Evolutionary conservation across 2,888 invertebrate genomes (phyloP).

Genomic region (Agrochola lota): DNA sequence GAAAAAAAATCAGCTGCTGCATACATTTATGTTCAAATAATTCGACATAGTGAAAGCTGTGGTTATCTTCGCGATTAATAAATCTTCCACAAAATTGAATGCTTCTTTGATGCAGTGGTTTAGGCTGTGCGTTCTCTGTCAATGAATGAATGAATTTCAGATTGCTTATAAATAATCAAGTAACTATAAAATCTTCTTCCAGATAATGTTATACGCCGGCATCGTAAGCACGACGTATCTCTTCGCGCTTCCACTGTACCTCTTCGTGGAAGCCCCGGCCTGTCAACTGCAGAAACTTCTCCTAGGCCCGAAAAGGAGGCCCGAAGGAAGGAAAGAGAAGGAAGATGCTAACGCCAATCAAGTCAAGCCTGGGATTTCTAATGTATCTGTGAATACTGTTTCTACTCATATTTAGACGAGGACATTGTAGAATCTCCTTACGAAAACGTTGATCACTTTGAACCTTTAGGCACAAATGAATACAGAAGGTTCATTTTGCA

Average conservation of each 20-base stretch:
- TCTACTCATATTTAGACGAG: slow-evolving; percentile 84
- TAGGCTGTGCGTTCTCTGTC: too few species aligned
- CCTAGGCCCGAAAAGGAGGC: slow-evolving; percentile 79
- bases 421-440: neutral
- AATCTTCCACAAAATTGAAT: too few species aligned
- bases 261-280: slow-evolving; percentile 86
- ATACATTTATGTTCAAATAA: too few species aligned
- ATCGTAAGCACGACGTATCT: slow-evolving; percentile 84
- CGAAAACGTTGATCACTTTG: neutral
- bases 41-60: too few species aligned
- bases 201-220: slow-evolving; percentile 88
- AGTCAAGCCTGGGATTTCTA: slow-evolving; percentile 85
- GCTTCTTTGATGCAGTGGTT: too few species aligned
- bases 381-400: slow-evolving; percentile 84
- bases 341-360: slow-evolving; percentile 79
- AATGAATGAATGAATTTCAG: too few species aligned
- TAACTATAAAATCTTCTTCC: slow-evolving; percentile 45
- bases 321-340: slow-evolving; percentile 66
- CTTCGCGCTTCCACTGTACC: slow-evolving; percentile 81
- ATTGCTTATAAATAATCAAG: too few species aligned
- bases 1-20: too few species aligned
- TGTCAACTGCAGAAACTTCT: slow-evolving; percentile 86
- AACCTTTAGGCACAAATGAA: too few species aligned
- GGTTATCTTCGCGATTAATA: too few species aligned
- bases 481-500: too few species aligned